Evolutionary conservation across 1,140 invertebrate genomes (phyloP), one percentile per base, ranked within the genome.

Genomic region (Ostrea denselamellosa): DNA sequence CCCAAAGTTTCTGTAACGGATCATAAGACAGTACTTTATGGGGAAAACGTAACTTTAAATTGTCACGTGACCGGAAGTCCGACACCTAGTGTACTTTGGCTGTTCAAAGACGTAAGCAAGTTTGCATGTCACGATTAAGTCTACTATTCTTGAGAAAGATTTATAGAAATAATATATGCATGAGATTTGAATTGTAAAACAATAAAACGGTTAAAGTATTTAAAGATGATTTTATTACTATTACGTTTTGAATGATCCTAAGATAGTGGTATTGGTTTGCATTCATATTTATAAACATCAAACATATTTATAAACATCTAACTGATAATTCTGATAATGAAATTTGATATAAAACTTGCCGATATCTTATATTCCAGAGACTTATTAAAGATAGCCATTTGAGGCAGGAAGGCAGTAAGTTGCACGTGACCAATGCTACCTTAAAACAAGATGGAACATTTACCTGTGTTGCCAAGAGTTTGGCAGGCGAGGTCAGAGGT

Each of bases 31-130:
- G 25, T 77, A 8, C 22, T 77, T 3, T 77, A 28, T 34, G 68
- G 68, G 10, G 28, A 34, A 22, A 77, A 77, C 68, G 68, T 77
- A 5, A 77, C 68, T 28, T 12, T 77, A 14, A 34, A 22, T 25
- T 77, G 68, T 77, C 68, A 77, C 25, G 68, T 77, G 68, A 77
- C 68, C 5, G 68, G 68, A 77, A 77, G 22, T 77, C 68, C 68
- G 14, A 22, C 22, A 34, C 68, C 68, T 4, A 28, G 14, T 9
- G 28, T 4, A 22, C 8, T 77, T 28, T 77, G 68, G 68, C 25
- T 77, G 0, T 34, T 77, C 28, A 77, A 77, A 28, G 68, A 77
- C 68, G 68, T 77, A 28, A 77, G 10, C 25, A 28, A 19, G 14
- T 62, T 62, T n/a, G 4, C 28, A 12, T 28, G 4, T 34, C 9